phyloP scores from a whole-genome alignment of 2,113 vertebrate species.

The Scalopus aquaticus region DNA sequence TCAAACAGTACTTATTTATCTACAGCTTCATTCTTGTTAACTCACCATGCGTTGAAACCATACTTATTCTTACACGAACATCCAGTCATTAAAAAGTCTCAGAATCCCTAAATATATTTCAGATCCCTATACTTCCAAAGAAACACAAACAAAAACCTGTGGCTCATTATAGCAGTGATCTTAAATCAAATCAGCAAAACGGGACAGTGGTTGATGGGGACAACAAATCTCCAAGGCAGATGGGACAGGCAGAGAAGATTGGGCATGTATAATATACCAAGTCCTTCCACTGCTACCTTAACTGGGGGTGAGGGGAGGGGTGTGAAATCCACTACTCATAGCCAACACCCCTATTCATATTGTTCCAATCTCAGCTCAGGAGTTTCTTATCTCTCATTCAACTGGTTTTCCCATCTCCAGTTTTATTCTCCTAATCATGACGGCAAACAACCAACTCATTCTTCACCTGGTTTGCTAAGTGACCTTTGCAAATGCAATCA shows the following conservation, averaged over 20 bases:
- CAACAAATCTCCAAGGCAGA: background rate
- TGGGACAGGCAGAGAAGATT: rapidly evolving
- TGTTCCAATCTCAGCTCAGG: background rate
- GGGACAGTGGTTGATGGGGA: background rate
- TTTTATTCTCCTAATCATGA: background rate
- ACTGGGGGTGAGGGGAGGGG: background rate
- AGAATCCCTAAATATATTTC: background rate
- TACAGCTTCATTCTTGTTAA: background rate
- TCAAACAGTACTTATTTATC: background rate
- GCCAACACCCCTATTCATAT: background rate
- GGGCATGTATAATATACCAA: rapidly evolving
- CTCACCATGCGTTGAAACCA: background rate
- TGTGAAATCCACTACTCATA: background rate
- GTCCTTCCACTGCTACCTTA: background rate
- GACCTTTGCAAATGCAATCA: background rate
- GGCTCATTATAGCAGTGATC: background rate
- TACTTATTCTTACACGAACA: background rate
- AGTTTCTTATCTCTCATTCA: background rate
- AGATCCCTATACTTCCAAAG: background rate
- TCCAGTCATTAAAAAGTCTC: background rate
- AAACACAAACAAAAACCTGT: background rate
- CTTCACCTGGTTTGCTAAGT: background rate
- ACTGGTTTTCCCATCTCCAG: background rate
- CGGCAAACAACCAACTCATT: background rate
- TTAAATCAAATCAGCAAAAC: background rate